Conservation (phyloP, 2,888 invertebrate species). For the Agrochola lota region DNA sequence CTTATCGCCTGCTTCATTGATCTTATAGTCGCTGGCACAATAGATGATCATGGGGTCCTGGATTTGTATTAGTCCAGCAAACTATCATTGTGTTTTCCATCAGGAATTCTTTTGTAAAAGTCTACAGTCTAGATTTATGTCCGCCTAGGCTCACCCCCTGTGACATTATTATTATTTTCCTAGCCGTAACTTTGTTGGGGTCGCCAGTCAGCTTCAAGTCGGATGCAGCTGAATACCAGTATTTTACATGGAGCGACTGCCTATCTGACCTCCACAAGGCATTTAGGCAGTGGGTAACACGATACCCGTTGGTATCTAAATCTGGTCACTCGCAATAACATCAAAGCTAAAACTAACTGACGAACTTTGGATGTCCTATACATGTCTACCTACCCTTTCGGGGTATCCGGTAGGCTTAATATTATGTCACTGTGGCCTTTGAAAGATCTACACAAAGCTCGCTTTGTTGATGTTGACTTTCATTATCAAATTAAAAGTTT, state of each 20-base stretch:
- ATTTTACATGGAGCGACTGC: not conserved
- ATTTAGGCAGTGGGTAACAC: not conserved
- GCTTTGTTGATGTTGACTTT: constrained; percentile 32
- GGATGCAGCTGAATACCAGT: not conserved
- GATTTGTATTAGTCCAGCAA: not conserved
- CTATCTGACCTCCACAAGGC: not conserved
- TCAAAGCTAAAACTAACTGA: not conserved
- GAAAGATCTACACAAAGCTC: constrained; percentile 17
- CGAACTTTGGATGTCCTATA: not conserved
- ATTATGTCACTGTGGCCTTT: constrained; percentile 4
- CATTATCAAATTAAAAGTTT: constrained; percentile 58
- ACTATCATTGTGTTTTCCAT: not conserved
- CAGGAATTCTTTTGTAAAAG: not conserved
- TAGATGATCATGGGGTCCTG: not conserved
- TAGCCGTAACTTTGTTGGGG: not conserved
- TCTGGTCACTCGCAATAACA: no score
- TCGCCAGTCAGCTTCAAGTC: not conserved
- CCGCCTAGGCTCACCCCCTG: not conserved
- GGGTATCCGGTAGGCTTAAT: not conserved
- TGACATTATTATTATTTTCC: not conserved
- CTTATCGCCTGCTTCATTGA: not conserved
- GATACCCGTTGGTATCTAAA: not conserved
- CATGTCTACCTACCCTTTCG: not conserved
- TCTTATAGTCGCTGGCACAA: not conserved
- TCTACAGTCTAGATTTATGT: not conserved